Percentiles rank a stretch among this genome's conserved stretches.
Evolutionary conservation across 2,113 vertebrate species (phyloP).

Genomic region (Pluvialis apricaria): DNA sequence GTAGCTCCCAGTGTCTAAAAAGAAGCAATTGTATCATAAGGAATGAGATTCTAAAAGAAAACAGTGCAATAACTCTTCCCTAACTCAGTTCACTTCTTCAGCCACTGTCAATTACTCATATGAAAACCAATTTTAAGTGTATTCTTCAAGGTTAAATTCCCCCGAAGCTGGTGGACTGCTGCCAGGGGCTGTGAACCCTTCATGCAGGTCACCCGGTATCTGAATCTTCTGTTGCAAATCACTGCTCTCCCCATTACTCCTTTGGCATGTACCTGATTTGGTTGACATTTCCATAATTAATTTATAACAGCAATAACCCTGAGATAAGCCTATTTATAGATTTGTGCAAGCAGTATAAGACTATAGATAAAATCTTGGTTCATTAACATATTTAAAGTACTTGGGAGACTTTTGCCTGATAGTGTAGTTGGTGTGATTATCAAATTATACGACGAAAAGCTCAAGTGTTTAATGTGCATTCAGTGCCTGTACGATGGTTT

Average conservation of each 20-base stretch:
- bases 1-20: neutral
- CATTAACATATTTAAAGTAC: constrained; percentile 73
- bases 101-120: constrained; percentile 11
- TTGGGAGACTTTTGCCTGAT: constrained; percentile 65
- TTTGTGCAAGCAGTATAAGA: constrained; percentile 69
- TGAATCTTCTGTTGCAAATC: constrained; percentile 69
- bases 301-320: constrained; percentile 75
- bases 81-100: constrained; percentile 25
- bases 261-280: constrained; percentile 78
- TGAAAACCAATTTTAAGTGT: constrained; percentile 49
- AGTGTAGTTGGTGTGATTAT: constrained; percentile 57
- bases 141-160: constrained; percentile 82
- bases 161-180: constrained; percentile 57
- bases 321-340: constrained; percentile 77
- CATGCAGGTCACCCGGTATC: constrained; percentile 51
- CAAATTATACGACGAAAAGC: constrained; percentile 33
- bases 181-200: constrained; percentile 78
- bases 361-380: constrained; percentile 73
- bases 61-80: constrained; percentile 19
- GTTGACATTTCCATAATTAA: constrained; percentile 80
- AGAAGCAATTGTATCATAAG: neutral
- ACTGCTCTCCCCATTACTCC: constrained; percentile 75
- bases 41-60: neutral
- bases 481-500: constrained; percentile 27
- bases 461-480: constrained; percentile 23